phyloP scores from a whole-genome alignment of 2,113 vertebrate genomes.

The Lonchura striata region DNA sequence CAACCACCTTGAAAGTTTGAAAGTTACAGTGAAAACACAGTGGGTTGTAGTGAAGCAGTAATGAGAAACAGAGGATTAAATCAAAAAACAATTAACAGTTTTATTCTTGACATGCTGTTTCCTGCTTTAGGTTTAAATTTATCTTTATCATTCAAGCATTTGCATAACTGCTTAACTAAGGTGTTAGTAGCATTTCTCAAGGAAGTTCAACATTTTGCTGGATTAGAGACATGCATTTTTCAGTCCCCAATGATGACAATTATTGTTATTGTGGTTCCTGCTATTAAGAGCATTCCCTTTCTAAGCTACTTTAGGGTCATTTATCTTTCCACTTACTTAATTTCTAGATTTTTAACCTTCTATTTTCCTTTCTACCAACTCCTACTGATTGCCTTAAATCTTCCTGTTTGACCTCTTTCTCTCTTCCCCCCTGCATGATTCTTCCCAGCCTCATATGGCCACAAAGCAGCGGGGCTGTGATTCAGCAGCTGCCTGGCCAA shows the following conservation, averaged over 20 bases:
- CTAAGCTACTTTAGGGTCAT: neutral
- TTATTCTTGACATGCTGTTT: slow-evolving; percentile 31
- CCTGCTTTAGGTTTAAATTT: slow-evolving; percentile 38
- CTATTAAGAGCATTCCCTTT: slow-evolving; percentile 27
- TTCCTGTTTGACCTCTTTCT: neutral
- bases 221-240: neutral
- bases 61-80: slow-evolving; percentile 55
- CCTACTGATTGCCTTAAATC: neutral
- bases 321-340: neutral
- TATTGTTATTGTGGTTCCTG: neutral
- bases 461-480: neutral
- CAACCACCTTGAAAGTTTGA: slow-evolving; percentile 37
- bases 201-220: neutral
- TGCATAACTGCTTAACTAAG: slow-evolving; percentile 41
- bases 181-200: neutral
- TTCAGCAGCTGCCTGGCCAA: neutral
- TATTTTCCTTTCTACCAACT: neutral
- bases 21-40: slow-evolving; percentile 24
- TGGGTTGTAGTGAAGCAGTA: slow-evolving; percentile 15
- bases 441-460: neutral
- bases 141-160: slow-evolving; percentile 11
- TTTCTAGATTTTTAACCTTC: slow-evolving; percentile 6
- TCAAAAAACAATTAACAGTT: slow-evolving; percentile 49
- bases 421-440: neutral
- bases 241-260: slow-evolving; percentile 7